A percentile compares a stretch with the other conserved stretches of the same genome.
phyloP scores from a whole-genome alignment of 2,888 invertebrate genomes.

The Megastigmus dorsalis region DNA sequence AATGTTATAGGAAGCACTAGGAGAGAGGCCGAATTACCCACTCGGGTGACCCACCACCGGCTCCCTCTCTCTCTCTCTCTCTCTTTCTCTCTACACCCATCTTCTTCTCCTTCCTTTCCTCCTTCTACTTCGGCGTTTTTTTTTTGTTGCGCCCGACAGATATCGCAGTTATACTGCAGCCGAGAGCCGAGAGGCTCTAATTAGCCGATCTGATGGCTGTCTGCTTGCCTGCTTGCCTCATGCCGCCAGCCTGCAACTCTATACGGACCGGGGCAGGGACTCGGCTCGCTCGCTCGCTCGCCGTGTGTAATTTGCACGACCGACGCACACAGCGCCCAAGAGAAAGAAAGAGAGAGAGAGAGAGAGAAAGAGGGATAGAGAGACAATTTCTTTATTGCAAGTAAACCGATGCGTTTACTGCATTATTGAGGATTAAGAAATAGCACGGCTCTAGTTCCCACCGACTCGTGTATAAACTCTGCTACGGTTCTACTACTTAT shows the following conservation, averaged over 20 bases:
- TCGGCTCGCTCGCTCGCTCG: too few relatives aligned
- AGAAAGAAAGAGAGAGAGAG: too few relatives aligned
- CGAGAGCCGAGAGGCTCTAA: background rate
- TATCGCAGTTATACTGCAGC: too few relatives aligned
- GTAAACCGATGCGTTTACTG: too few relatives aligned
- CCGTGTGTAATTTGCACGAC: too few relatives aligned
- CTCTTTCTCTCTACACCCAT: background rate
- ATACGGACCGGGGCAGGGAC: background rate
- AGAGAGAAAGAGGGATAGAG: too few relatives aligned
- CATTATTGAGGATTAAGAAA: too few relatives aligned
- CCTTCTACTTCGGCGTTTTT: background rate
- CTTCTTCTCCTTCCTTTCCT: background rate
- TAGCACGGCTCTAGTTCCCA: too few relatives aligned
- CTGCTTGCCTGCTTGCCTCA: background rate
- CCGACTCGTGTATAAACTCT: too few relatives aligned
- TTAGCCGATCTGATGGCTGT: background rate
- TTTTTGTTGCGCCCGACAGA: background rate
- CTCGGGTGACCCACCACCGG: constrained; percentile 13
- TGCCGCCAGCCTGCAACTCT: background rate
- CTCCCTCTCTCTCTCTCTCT: background rate
- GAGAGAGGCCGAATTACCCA: constrained; percentile 34
- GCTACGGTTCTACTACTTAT: too few relatives aligned
- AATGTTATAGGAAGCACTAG: constrained; percentile 53
- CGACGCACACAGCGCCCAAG: too few relatives aligned
- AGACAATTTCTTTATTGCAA: too few relatives aligned